These are phyloP conservation scores for Lacanobia wlatinum DNA, from an alignment of 2,888 invertebrate species.

Conservation along the genomic window DNA sequence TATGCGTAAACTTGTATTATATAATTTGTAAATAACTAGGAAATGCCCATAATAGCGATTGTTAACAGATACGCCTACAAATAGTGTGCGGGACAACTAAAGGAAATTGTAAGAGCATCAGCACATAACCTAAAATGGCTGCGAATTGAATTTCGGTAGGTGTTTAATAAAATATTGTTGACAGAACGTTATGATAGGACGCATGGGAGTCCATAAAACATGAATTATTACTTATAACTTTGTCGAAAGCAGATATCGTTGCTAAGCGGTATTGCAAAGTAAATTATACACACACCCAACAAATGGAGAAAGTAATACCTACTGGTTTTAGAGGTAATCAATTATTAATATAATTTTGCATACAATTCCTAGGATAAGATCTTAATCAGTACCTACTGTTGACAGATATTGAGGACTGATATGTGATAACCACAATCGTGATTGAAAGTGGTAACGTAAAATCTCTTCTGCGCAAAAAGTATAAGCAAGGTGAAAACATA, in stretches of 20 bases:
- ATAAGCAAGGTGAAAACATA: slow-evolving; percentile 31
- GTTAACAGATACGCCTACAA: slow-evolving; percentile 32
- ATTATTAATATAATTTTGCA: not conserved
- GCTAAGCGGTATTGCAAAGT: not conserved
- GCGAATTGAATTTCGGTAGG: slow-evolving; percentile 9
- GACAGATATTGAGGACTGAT: slow-evolving; percentile 27
- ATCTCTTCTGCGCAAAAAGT: not conserved
- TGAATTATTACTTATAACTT: not conserved
- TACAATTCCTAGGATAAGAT: slow-evolving; percentile 18
- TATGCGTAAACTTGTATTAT: not conserved
- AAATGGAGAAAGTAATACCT: not conserved
- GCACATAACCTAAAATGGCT: not conserved
- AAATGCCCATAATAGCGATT: slow-evolving; percentile 26
- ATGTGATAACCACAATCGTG: not conserved
- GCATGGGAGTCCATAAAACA: too few species aligned
- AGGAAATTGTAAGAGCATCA: not conserved
- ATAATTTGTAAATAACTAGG: not conserved
- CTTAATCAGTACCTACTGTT: slow-evolving; percentile 48
- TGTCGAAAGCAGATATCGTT: slow-evolving; percentile 6
- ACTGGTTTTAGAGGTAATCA: slow-evolving; percentile 22
- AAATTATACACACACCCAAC: slow-evolving; percentile 3
- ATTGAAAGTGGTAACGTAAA: not conserved
- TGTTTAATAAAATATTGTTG: slow-evolving; percentile 28
- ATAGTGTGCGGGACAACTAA: not conserved
- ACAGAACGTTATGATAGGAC: not conserved